Evolutionary conservation across 2,113 vertebrate species (phyloP).

Genomic region (Nipponia nippon): DNA sequence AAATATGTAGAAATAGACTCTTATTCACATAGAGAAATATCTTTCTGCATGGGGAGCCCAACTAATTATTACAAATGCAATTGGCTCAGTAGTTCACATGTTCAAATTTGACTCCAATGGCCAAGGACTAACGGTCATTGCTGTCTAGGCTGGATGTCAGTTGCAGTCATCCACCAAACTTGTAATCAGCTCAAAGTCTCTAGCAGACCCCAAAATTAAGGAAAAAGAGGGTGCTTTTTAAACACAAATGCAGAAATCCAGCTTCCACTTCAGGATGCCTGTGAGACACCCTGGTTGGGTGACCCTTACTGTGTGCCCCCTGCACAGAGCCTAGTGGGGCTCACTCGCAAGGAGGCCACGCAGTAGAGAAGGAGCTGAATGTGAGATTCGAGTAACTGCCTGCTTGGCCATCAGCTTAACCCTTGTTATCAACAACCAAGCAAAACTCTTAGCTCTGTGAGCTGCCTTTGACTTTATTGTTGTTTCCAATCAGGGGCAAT

Average conservation of each 20-base stretch:
- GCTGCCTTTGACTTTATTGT: accelerated
- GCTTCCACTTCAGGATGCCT: background rate
- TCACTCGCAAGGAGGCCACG: accelerated
- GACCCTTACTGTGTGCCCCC: accelerated
- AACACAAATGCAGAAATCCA: background rate
- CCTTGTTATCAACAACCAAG: background rate
- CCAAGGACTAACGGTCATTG: background rate
- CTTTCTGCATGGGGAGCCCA: background rate
- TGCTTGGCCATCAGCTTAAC: background rate
- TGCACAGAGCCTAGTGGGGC: accelerated
- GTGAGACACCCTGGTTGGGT: background rate
- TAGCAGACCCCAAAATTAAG: background rate
- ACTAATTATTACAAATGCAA: background rate
- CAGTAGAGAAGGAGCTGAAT: background rate
- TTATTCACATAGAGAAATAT: background rate
- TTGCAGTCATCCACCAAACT: background rate
- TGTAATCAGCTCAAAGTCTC: background rate
- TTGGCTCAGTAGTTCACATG: background rate
- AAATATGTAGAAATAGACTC: background rate
- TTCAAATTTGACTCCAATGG: background rate
- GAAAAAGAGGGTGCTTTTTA: background rate
- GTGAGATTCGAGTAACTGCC: background rate
- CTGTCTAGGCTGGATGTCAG: background rate
- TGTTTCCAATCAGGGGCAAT: background rate
- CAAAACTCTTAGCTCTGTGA: accelerated